Percentiles rank a stretch among this genome's conserved stretches.
Conservation (phyloP, 1,140 invertebrate genomes). For the Ganaspis sp. region DNA sequence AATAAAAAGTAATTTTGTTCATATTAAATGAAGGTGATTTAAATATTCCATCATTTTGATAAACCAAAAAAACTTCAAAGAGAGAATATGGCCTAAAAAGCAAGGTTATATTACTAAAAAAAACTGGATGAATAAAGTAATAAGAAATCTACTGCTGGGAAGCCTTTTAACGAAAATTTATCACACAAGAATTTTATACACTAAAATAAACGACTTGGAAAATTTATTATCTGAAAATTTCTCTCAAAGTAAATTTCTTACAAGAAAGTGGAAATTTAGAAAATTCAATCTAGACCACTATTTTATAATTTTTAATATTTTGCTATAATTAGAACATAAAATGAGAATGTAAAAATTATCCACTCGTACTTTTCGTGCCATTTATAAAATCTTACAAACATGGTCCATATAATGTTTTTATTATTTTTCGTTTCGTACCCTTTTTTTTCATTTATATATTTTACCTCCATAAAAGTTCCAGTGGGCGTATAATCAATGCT, state of each 20-base stretch:
- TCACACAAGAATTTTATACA: not conserved
- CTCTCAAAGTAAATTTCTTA: not conserved
- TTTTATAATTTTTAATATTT: not conserved
- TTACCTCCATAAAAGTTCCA: not conserved
- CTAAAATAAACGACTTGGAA: not conserved
- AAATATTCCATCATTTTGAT: too few relatives aligned
- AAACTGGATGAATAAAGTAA: not conserved
- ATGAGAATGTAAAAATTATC: not conserved
- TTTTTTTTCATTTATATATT: not conserved
- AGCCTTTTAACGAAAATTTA: not conserved
- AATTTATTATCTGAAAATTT: not conserved
- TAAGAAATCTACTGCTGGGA: not conserved
- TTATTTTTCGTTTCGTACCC: not conserved
- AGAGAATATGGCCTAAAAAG: not conserved
- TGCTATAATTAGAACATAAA: not conserved
- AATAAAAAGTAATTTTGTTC: too few relatives aligned
- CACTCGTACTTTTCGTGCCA: not conserved
- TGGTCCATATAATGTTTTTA: not conserved
- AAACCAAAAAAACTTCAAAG: too few relatives aligned
- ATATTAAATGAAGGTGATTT: too few relatives aligned
- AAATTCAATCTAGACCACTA: not conserved
- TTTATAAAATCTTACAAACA: not conserved
- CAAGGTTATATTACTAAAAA: not conserved
- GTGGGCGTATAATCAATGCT: conserved; percentile 26
- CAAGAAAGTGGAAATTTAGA: not conserved